These are phyloP conservation scores for Pseudonaja textilis DNA, from an alignment of 2,113 vertebrate genomes.

Conservation along the genomic window DNA sequence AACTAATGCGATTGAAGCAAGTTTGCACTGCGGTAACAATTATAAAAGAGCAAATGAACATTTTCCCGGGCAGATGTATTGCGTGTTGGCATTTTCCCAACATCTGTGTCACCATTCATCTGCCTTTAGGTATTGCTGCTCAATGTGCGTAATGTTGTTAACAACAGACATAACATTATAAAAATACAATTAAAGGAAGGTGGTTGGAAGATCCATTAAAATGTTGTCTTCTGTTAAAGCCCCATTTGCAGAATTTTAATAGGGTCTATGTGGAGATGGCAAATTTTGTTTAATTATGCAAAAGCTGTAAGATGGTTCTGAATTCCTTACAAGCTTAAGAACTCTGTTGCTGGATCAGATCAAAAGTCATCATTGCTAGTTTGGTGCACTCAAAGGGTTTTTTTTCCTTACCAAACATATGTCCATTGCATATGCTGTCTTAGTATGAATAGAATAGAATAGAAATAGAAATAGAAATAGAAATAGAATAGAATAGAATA, in stretches of 20 bases:
- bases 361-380: background rate
- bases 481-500: too few relatives aligned
- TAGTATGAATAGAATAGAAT: too few relatives aligned
- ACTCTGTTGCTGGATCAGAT: background rate
- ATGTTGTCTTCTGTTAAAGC: conserved; percentile 25
- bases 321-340: background rate
- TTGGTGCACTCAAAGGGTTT: background rate
- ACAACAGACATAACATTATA: conserved; percentile 24
- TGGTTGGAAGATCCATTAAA: conserved; percentile 45
- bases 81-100: conserved; percentile 9
- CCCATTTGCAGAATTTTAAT: conserved; percentile 19
- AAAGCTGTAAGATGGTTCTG: background rate
- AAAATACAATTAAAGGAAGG: conserved; percentile 15
- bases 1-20: conserved; percentile 12
- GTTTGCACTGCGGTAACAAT: background rate
- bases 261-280: background rate
- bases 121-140: conserved; percentile 39
- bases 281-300: background rate
- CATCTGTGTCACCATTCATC: conserved; percentile 42
- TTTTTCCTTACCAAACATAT: background rate
- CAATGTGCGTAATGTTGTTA: background rate
- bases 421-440: background rate
- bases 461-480: too few relatives aligned
- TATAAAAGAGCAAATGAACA: conserved; percentile 28
- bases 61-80: background rate